Evolutionary conservation across 2,113 vertebrate species (phyloP), one percentile per base, ranked within the genome.

Genomic region (Alectura lathami): DNA sequence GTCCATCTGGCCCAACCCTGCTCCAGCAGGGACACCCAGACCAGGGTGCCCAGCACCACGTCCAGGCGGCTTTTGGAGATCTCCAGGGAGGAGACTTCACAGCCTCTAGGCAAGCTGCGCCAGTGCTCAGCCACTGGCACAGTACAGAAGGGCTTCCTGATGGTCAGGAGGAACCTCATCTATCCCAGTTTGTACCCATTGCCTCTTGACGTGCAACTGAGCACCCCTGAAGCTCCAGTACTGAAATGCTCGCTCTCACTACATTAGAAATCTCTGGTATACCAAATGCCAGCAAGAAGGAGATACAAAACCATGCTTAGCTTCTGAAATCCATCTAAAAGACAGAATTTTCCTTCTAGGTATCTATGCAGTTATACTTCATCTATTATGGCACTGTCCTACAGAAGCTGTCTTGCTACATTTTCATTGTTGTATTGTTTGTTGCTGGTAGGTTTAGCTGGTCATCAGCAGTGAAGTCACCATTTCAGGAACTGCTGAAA

Each of bases 321-420:
- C 90, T 36, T 8, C 93, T 23, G 70, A 54, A 82, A 73, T 57
- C 48, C 72, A 32, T 16, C 30, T 29, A 51, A 27, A 84, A 78
- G 14, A 62, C 4, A 73, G 26, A 73, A 67, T 54, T 42, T 22
- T 67, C 72, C 77, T 57, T 26, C 62, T 48, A 66, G 0, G 7
- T 2, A 29, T 74, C 12, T 77, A 43, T 34, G 62, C 17, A 81
- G n/a, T 45, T 70, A 78, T 3, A 26, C 18, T n/a, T 11, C 38
- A 54, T 8, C 30, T 18, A 21, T 20, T 27, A 9, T 0, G 8
- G 32, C 0, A 0, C 4, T 43, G 17, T 10, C 13, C 74, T 36
- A n/a, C 0, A 40, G 43, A 21, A 7, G 13, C 2, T 63, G 56
- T 66, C 51, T 26, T 27, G 13, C 56, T 69, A 13, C 9, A 7